Evolutionary conservation across 2,797 vertebrate genomes (phyloP).

Genomic region (Pristis pectinata): DNA sequence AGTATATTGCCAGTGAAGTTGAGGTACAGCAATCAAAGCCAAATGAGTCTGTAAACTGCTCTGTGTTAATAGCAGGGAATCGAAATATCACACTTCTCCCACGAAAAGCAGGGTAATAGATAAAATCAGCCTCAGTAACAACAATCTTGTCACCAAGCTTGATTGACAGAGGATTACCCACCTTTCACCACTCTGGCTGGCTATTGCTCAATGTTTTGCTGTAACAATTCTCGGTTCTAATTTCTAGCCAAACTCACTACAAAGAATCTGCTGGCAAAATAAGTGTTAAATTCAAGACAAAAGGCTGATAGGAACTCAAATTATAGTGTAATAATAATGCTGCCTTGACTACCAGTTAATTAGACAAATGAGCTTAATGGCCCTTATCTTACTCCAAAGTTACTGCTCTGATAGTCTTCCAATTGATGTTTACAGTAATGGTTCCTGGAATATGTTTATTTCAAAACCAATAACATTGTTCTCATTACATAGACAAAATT

Average conservation of each 20-base stretch:
- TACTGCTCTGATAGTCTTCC: neutral
- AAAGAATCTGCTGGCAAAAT: neutral
- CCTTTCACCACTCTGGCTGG: too few species aligned
- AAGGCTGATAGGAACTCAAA: neutral
- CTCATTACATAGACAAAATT: neutral
- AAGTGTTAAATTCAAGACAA: neutral
- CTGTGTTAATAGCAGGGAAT: too few species aligned
- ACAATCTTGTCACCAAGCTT: too few species aligned
- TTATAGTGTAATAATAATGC: neutral
- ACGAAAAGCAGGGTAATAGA: too few species aligned
- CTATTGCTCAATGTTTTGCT: neutral
- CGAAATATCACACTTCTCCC: too few species aligned
- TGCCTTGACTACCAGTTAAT: constrained; percentile 5
- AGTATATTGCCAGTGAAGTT: too few species aligned
- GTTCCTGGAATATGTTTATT: neutral
- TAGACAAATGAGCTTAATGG: constrained; percentile 21
- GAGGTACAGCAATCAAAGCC: too few species aligned
- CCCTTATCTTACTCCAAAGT: neutral
- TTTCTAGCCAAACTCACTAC: neutral
- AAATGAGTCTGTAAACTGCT: too few species aligned
- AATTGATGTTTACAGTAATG: constrained; percentile 18
- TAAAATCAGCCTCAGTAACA: too few species aligned
- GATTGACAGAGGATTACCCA: too few species aligned
- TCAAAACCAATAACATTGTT: neutral
- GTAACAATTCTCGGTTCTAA: neutral